These are phyloP conservation scores for Drosophila malerkotliana DNA, from an alignment of 1,140 invertebrate genomes.

Conservation along the genomic window DNA sequence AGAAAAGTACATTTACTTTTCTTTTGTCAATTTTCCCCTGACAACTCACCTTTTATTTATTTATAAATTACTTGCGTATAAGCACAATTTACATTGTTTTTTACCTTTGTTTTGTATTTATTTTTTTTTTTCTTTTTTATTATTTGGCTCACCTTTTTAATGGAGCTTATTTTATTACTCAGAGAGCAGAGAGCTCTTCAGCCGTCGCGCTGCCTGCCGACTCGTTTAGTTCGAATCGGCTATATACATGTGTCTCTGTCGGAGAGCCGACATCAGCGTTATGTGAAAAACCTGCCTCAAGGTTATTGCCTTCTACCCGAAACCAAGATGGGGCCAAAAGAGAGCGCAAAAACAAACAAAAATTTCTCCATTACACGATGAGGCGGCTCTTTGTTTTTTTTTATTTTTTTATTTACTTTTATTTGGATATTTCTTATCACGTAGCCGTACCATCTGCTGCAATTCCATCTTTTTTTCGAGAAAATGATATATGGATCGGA, in stretches of 20 bases:
- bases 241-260: slow-evolving; percentile 16
- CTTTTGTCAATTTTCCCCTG: slow-evolving; percentile 24
- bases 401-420: slow-evolving; percentile 10
- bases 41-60: slow-evolving; percentile 23
- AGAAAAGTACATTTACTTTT: slow-evolving; percentile 31
- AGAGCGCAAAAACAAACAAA: slow-evolving; percentile 64
- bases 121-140: slow-evolving; percentile 11
- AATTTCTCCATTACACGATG: slow-evolving; percentile 77
- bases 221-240: neutral
- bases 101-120: neutral
- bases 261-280: slow-evolving; percentile 27
- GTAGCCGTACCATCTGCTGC: slow-evolving; percentile 15
- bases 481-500: no score
- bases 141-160: slow-evolving; percentile 41
- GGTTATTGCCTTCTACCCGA: slow-evolving; percentile 73
- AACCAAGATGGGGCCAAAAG: slow-evolving; percentile 55
- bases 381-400: slow-evolving; percentile 36
- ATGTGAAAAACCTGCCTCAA: slow-evolving; percentile 80
- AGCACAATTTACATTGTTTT: slow-evolving; percentile 10
- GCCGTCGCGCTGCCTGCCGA: slow-evolving; percentile 1
- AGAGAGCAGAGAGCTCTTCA: slow-evolving; percentile 2
- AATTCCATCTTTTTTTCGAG: neutral
- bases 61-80: slow-evolving; percentile 18
- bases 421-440: slow-evolving; percentile 37
- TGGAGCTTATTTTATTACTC: slow-evolving; percentile 53